Evolutionary conservation across 2,888 invertebrate genomes (phyloP), one percentile per base, ranked within the genome.

Genomic region (Craniophora ligustri): DNA sequence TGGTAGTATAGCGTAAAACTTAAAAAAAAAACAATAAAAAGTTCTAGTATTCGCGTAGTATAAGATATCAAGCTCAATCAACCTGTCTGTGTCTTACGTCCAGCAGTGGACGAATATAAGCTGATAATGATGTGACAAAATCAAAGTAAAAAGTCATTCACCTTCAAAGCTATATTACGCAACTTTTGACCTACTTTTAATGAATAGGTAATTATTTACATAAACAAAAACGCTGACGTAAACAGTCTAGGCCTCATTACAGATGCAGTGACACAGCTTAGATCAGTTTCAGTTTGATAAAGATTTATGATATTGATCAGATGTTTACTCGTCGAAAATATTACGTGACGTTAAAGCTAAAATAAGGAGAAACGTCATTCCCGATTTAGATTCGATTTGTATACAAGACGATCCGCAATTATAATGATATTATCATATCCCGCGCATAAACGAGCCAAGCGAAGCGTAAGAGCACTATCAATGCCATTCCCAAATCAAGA

Each of bases 161-260:
- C 10, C 10, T 23, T 10, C 8, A 4, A 23, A 23, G 23, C 23
- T 23, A 31, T 31, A 6, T 35, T 19, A 6, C 13, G 21, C 13
- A 36, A 26, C 38, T 42, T 60, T 15, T n/a, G 38, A 39, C 16
- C 39, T 26, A 35, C 44, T 19, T 35, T 11, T 56, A 32, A 40
- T 15, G 30, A 36, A 38, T 46, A 30, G n/a, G n/a, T n/a, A n/a
- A 35, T 41, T 32, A 64, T 46, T 54, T 30, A 13, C 19, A 38
- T 19, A 6, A 65, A 34, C 66, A 47, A 58, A 30, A 40, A n/a
- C n/a, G 3, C 11, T 2, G 47, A 2, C 5, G 38, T 42, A 39
- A 65, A 65, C 47, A 61, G 34, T 15, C 7, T 11, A 57, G 42
- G 47, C 66, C 66, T 65, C 34, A 58, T 66, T 61, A 58, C 34